Evolutionary conservation across 2,888 invertebrate species (phyloP).

Genomic region (Netelia fuscicornis): DNA sequence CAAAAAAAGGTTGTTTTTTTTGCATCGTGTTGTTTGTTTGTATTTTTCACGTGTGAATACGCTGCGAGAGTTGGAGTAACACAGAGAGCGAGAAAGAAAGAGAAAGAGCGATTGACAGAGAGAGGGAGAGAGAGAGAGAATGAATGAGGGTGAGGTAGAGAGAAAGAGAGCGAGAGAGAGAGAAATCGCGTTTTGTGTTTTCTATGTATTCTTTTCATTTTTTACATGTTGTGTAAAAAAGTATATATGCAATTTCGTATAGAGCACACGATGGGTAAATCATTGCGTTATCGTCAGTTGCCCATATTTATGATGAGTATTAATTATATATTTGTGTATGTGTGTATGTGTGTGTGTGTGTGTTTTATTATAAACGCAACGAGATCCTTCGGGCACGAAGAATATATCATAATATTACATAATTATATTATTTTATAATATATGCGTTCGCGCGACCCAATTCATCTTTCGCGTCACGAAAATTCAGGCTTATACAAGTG

Average conservation of each 20-base stretch:
- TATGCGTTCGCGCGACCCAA: slow-evolving; percentile 55
- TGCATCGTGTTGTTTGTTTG: neutral
- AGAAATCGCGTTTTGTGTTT: slow-evolving; percentile 35
- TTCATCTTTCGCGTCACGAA: slow-evolving; percentile 31
- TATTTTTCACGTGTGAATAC: neutral
- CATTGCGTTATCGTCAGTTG: slow-evolving; percentile 57
- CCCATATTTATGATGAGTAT: slow-evolving; percentile 54
- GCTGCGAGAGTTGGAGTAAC: neutral
- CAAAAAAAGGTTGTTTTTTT: neutral
- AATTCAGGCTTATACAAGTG: slow-evolving; percentile 41
- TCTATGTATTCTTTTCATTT: slow-evolving; percentile 47
- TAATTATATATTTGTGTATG: slow-evolving; percentile 53
- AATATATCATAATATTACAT: slow-evolving; percentile 69
- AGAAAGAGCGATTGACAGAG: neutral
- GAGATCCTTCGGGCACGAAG: slow-evolving; percentile 75
- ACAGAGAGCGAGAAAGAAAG: slow-evolving; percentile 30
- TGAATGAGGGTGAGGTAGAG: slow-evolving; percentile 24
- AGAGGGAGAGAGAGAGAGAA: slow-evolving; percentile 8
- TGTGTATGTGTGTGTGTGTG: slow-evolving; percentile 49
- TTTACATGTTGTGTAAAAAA: slow-evolving; percentile 71
- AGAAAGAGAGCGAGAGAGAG: slow-evolving; percentile 33
- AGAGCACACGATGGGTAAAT: slow-evolving; percentile 54
- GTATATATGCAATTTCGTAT: slow-evolving; percentile 62
- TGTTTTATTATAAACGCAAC: slow-evolving; percentile 65
- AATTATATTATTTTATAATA: slow-evolving; percentile 47